Evolutionary conservation across 2,797 vertebrate species (phyloP).

Genomic region (Taenioides sp.): DNA sequence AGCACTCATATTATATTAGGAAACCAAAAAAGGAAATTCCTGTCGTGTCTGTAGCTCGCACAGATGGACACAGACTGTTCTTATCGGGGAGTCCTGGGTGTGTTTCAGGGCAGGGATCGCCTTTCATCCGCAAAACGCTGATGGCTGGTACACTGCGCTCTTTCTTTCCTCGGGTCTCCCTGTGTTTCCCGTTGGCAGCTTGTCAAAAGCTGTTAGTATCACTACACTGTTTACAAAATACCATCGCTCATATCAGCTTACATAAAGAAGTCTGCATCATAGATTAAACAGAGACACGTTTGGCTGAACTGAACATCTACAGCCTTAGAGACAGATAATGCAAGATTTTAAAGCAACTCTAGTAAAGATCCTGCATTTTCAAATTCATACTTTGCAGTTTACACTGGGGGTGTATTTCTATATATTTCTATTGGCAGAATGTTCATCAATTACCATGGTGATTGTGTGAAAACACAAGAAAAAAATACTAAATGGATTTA

Average conservation of each 20-base stretch:
- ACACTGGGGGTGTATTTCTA: too few species aligned
- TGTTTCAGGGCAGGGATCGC: slow-evolving; percentile 13
- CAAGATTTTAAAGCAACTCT: background rate
- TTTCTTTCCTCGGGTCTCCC: slow-evolving; percentile 12
- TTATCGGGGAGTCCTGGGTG: slow-evolving; percentile 29
- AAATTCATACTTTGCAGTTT: background rate
- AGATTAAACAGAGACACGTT: background rate
- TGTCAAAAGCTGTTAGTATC: slow-evolving; percentile 7
- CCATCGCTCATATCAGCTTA: background rate
- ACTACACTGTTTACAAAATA: slow-evolving; percentile 18
- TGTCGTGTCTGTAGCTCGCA: slow-evolving; percentile 51
- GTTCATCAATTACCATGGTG: too few species aligned
- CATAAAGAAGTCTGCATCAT: slow-evolving; percentile 1
- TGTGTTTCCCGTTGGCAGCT: background rate
- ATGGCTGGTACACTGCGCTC: slow-evolving; percentile 19
- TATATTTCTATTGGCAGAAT: too few species aligned
- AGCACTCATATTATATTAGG: slow-evolving; percentile 12
- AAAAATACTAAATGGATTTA: too few species aligned
- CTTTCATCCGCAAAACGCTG: slow-evolving; percentile 44
- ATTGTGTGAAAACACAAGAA: too few species aligned
- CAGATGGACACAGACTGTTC: slow-evolving; percentile 42
- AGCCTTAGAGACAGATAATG: background rate
- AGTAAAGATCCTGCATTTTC: background rate
- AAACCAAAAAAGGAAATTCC: slow-evolving; percentile 49
- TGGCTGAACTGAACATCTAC: background rate